Evolutionary conservation across 2,113 vertebrate species (phyloP), one percentile per base, ranked within the genome.

Genomic region (Epinephelus lanceolatus): DNA sequence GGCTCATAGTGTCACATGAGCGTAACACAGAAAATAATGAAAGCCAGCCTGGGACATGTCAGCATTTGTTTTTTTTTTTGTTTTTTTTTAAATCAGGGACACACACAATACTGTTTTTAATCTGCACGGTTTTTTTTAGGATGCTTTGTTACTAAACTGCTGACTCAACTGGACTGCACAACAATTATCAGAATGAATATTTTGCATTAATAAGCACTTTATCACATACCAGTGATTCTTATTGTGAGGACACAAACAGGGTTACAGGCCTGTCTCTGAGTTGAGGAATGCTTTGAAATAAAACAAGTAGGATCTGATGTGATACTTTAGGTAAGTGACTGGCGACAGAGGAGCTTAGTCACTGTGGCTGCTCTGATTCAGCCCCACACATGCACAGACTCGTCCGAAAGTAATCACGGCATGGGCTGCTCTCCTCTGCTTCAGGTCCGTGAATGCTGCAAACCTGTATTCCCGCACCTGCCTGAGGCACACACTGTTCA

Each of bases 391-490:
- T 76, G 94, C 86, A 88, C 80, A 89, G 89, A 88, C 94, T 88
- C 55, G 90, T 92, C 65, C 18, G n/a, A 4, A 73, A 63, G 81
- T 76, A 90, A 86, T 85, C 89, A 78, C 59, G 37, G 45, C 77
- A 69, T 21, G 5, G 81, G 55, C 56, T 71, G 51, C 83, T 86
- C 63, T 6, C 65, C 73, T 81, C 81, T 59, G 66, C 60, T 88
- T 51, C 17, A 49, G 78, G 79, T 78, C 71, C 21, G 42, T 76
- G 71, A 94, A 93, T 89, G 89, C 85, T 84, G 91, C 62, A 91
- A 90, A 90, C 88, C 88, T 86, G 85, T 86, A 91, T 91, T 94
- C 89, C 92, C 86, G 18, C 89, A 91, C 68, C 88, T 90, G 89
- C 91, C 89, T 6, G 71, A 78, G 88, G 91, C 90, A 2, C 49